Base-by-base conservation (phyloP, 2,797 vertebrate genomes). In the Ctenosaura bakeri region DNA sequence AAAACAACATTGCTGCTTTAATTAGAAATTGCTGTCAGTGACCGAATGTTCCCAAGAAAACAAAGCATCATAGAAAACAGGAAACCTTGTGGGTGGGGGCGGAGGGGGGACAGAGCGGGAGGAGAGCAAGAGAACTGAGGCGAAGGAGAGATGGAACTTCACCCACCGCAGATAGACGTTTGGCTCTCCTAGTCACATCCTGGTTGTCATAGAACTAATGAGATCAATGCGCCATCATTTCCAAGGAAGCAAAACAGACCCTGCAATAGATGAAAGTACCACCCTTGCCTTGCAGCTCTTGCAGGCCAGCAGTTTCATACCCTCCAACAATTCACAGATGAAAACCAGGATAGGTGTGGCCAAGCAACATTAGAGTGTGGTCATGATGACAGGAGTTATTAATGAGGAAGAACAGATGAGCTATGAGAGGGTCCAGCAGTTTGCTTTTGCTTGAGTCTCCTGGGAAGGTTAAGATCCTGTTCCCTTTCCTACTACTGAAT, bases 191-290 rank as follows among this genome's bases (percentile, higher is more conserved):
- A 35, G 38, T 42, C 24, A 50, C 50, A 54, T 42, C n/a, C 5
- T 32, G 22, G 83, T 90, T 79, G 83, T 56, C 88, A 85, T 79
- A 20, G 83, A 71, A 76, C n/a, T 90, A 71, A 85, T 84, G 59
- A 80, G 83, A 90, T 79, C 76, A 71, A 71, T 62, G 18, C 42
- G 0, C 5, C 16, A 8, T 54, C 35, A 24, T 69, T 80, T 85
- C 74, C 20, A 56, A 69, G 88, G 78, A 85, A 85, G 26, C 26
- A 54, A 18, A 52, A 52, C 62, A 89, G 80, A 64, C 20, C 0
- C 29, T 38, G 3, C 10, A 6, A 26, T 10, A 18, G 32, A 50
- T n/a, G 59, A 66, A 14, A n/a, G 46, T 32, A 13, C 13, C 14
- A 18, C n/a, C 2, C 82, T 50, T 69, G 26, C 66, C 32, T 69